Percentiles rank a stretch among this genome's conserved stretches.
These are phyloP conservation scores for Merluccius polli DNA, from an alignment of 2,797 vertebrate genomes.

Conservation along the genomic window DNA sequence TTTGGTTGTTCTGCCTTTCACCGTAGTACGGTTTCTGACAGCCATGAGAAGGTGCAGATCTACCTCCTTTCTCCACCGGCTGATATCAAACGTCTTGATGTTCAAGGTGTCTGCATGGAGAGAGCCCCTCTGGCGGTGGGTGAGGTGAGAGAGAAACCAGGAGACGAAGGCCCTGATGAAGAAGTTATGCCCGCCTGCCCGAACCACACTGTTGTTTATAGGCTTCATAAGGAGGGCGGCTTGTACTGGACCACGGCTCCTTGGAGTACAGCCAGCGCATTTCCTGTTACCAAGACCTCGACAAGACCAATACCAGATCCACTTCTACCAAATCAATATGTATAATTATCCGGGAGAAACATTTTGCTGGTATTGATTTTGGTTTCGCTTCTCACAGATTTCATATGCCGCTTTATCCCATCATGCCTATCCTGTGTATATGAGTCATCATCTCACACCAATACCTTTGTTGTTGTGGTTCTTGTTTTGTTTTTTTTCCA, in stretches of 20 bases:
- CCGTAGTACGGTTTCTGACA: too few relatives aligned
- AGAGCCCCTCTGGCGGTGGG: not conserved
- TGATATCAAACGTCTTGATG: not conserved
- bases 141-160: not conserved
- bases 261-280: slow-evolving; percentile 5
- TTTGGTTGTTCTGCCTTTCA: too few relatives aligned
- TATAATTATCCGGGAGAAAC: slow-evolving; percentile 41
- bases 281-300: slow-evolving; percentile 31
- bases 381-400: slow-evolving; percentile 17
- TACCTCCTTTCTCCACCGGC: not conserved
- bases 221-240: not conserved
- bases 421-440: slow-evolving; percentile 13
- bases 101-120: not conserved
- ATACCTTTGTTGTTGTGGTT: not conserved
- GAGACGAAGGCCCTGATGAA: too few relatives aligned
- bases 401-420: slow-evolving; percentile 29
- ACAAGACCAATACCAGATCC: slow-evolving; percentile 37
- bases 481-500: slow-evolving; percentile 24
- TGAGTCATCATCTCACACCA: too few relatives aligned
- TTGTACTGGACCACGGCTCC: not conserved
- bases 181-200: too few relatives aligned
- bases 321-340: slow-evolving; percentile 48
- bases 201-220: too few relatives aligned
- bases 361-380: slow-evolving; percentile 32
- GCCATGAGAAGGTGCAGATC: too few relatives aligned